Base-by-base conservation (phyloP, 2,888 invertebrate species). In the Dyspetes luteomarginatus region DNA sequence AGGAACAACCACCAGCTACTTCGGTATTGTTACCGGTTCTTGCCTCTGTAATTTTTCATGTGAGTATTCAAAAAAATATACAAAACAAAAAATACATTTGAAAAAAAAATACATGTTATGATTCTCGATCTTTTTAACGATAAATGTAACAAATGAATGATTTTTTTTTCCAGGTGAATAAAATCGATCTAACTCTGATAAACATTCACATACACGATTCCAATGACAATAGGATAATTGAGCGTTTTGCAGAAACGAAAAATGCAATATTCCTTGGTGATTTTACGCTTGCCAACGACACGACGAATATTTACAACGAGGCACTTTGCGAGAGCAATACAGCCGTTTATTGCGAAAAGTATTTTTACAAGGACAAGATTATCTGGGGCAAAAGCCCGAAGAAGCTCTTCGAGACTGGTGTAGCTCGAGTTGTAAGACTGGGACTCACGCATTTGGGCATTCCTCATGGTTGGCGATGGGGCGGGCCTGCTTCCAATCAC, bases 401-500 rank as follows among this genome's bases (percentile, higher is more conserved):
- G 24, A 80, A 81, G 26, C 43, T 84, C 30, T 83, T 84, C 26
- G 67, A 83, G 84, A 95, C 94, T 80, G 94, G 95, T 0, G 89
- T 93, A 72, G 92, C 93, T 55, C 95, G 95, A 4, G 93, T 95
- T n/a, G 93, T 97, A 45, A 93, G 94, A 65, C 94, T 95, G 15
- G 97, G 97, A 0, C 92, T 97, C 50, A 94, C 94, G 76, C 96
- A 96, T 88, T 92, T 96, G 68, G 96, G 96, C 60, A 97, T 97
- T 83, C 97, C 97, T 0, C 93, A 95, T n/a, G 96, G 96, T 3
- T 97, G 97, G 97, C 94, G 94, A 17, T 97, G 96, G 97, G 96
- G 96, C 9, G 97, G 97, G 0, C 93, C 95, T 0, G 96, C 95
- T 0, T 96, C 96, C 26, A 94, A 95, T 43, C 95, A 94, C 91